phyloP scores from a whole-genome alignment of 1,140 invertebrate genomes.

The Leptinotarsa texana region DNA sequence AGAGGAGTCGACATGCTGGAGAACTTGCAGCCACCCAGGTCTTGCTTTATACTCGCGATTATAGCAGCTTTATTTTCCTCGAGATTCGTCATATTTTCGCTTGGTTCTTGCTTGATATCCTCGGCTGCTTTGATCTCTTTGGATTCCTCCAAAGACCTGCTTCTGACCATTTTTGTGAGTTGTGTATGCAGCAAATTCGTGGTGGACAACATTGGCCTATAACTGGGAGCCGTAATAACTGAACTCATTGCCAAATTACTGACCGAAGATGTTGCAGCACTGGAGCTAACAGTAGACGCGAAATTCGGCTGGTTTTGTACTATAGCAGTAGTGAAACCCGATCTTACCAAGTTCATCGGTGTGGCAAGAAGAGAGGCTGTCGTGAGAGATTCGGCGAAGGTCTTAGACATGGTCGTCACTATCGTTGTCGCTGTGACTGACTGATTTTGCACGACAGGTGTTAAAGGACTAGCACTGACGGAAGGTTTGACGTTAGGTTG shows the following conservation, averaged over 20 bases:
- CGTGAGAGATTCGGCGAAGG: constrained; percentile 50
- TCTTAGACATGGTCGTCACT: constrained; percentile 43
- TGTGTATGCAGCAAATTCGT: constrained; percentile 60
- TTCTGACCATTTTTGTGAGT: constrained; percentile 54
- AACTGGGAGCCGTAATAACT: constrained; percentile 30
- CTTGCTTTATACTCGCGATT: constrained; percentile 42
- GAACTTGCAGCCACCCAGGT: constrained; percentile 54
- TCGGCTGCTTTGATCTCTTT: constrained; percentile 41
- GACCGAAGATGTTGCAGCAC: constrained; percentile 11
- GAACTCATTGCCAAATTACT: constrained; percentile 25
- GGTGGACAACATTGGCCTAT: constrained; percentile 40
- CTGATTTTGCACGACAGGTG: constrained; percentile 53
- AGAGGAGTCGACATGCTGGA: constrained; percentile 40
- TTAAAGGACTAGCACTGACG: constrained; percentile 45
- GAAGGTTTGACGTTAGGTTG: constrained; percentile 56
- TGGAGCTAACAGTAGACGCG: constrained; percentile 25
- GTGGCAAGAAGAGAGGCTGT: constrained; percentile 50
- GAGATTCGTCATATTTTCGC: constrained; percentile 15
- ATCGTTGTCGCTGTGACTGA: constrained; percentile 42
- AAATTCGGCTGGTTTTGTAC: constrained; percentile 56
- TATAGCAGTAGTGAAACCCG: constrained; percentile 44
- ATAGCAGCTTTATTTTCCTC: constrained; percentile 32
- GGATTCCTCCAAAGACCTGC: constrained; percentile 39
- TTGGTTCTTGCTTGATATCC: constrained; percentile 22
- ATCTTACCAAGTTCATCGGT: constrained; percentile 44